phyloP scores from a whole-genome alignment of 2,888 invertebrate species.

The Diadromus collaris region DNA sequence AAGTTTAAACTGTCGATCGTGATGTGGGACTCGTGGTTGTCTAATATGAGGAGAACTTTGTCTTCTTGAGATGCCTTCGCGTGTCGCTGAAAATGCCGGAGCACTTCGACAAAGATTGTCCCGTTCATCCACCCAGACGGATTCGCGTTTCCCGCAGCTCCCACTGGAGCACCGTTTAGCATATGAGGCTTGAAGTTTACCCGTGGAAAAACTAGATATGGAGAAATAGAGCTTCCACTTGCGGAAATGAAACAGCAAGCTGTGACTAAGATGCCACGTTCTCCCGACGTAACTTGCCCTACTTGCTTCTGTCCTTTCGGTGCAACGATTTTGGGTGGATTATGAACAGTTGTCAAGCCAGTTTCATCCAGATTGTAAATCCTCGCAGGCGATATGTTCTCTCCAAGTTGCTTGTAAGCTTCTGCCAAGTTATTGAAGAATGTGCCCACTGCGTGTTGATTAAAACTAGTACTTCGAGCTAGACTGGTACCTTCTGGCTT shows the following conservation, averaged over 20 bases:
- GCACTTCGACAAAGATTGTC: conserved; percentile 67
- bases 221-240: conserved; percentile 74
- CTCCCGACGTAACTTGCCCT: conserved; percentile 75
- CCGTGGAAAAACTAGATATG: conserved; percentile 76
- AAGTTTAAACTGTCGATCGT: conserved; percentile 69
- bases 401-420: conserved; percentile 56
- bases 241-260: conserved; percentile 73
- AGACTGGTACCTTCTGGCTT: conserved; percentile 31
- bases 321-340: conserved; percentile 74
- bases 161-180: conserved; percentile 73
- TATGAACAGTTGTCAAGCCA: conserved; percentile 77
- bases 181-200: conserved; percentile 72
- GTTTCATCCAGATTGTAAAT: conserved; percentile 79
- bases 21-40: conserved; percentile 73
- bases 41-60: conserved; percentile 69
- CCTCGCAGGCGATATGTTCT: conserved; percentile 62
- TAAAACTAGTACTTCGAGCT: conserved; percentile 56
- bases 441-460: conserved; percentile 61
- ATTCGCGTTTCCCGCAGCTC: conserved; percentile 70
- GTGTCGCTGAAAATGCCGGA: conserved; percentile 72
- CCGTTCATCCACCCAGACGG: conserved; percentile 74
- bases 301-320: conserved; percentile 77
- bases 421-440: conserved; percentile 66
- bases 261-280: conserved; percentile 76
- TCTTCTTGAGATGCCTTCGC: conserved; percentile 66